A percentile compares a stretch with the other conserved stretches of the same genome.
Conservation (phyloP, 92 coral and sea anemone species). For the Muricea muricata region DNA sequence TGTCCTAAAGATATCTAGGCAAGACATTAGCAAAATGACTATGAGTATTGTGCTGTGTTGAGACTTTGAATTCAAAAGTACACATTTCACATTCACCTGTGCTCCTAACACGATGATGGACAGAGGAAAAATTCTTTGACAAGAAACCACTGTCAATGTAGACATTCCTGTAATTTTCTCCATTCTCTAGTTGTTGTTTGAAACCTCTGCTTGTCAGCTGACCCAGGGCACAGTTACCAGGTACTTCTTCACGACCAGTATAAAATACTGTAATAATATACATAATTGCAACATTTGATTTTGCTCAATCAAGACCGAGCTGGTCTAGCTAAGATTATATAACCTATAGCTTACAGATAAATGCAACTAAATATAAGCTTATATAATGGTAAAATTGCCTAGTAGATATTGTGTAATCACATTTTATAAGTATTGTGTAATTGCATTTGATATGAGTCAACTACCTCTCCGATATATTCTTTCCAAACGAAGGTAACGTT, state of each 20-base stretch:
- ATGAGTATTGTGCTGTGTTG: too few species aligned
- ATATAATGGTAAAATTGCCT: too few species aligned
- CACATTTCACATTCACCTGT: constrained; percentile 69
- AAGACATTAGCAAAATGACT: not conserved
- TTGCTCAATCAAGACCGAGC: too few species aligned
- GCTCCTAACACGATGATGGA: constrained; percentile 77
- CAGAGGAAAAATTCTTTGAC: constrained; percentile 66
- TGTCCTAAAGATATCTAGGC: constrained; percentile 72
- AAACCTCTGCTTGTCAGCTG: constrained; percentile 82
- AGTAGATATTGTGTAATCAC: too few species aligned
- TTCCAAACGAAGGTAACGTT: constrained; percentile 73
- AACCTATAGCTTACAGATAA: too few species aligned
- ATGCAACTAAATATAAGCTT: too few species aligned
- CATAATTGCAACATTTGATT: too few species aligned
- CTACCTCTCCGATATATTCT: constrained; percentile 89
- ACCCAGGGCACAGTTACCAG: constrained; percentile 89
- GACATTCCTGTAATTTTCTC: constrained; percentile 64
- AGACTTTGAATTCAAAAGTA: not conserved
- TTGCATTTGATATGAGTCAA: not conserved
- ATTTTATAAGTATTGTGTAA: too few species aligned
- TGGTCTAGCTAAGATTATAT: not conserved
- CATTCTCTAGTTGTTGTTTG: constrained; percentile 74
- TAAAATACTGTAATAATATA: constrained; percentile 63
- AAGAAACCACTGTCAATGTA: constrained; percentile 87
- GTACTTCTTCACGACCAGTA: constrained; percentile 73